These are phyloP conservation scores for Drosophila serrata DNA, from an alignment of 1,140 invertebrate genomes.

Conservation along the genomic window DNA sequence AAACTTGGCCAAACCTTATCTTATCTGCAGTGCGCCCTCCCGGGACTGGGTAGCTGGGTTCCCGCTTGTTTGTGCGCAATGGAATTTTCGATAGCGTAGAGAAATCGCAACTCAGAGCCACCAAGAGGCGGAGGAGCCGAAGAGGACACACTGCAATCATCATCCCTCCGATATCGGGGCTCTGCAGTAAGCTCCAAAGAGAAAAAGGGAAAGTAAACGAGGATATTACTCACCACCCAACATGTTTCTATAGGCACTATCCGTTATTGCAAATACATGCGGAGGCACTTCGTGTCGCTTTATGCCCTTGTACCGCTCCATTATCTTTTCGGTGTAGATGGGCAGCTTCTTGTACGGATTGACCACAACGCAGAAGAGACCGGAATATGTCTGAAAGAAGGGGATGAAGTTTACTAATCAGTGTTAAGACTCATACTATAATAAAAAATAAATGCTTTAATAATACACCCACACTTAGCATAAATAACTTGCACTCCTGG, in stretches of 20 bases:
- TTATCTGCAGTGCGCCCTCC: conserved; percentile 14
- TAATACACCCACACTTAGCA: neutral
- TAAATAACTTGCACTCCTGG: neutral
- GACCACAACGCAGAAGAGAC: conserved; percentile 99
- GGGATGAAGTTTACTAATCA: neutral
- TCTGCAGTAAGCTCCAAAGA: conserved; percentile 88
- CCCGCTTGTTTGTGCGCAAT: conserved; percentile 40
- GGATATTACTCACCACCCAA: conserved; percentile 94
- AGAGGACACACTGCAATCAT: conserved; percentile 1
- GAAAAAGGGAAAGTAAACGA: neutral
- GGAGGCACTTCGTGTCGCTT: conserved; percentile 99
- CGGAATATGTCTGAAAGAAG: conserved; percentile 97
- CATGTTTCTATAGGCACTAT: conserved; percentile 99
- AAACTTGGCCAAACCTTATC: conserved; percentile 23
- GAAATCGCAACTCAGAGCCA: conserved; percentile 21
- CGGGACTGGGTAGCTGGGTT: neutral
- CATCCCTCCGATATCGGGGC: conserved; percentile 97
- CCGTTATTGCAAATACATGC: conserved; percentile 99
- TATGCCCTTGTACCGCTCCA: conserved; percentile 99
- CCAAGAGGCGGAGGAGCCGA: neutral
- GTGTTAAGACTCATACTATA: neutral
- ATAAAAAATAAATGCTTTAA: neutral
- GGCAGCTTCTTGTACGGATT: conserved; percentile 99
- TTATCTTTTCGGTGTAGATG: conserved; percentile 99
- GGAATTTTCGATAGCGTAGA: conserved; percentile 63